Base-by-base conservation (phyloP, 2,888 invertebrate genomes). In the Watsonalla cultraria region DNA sequence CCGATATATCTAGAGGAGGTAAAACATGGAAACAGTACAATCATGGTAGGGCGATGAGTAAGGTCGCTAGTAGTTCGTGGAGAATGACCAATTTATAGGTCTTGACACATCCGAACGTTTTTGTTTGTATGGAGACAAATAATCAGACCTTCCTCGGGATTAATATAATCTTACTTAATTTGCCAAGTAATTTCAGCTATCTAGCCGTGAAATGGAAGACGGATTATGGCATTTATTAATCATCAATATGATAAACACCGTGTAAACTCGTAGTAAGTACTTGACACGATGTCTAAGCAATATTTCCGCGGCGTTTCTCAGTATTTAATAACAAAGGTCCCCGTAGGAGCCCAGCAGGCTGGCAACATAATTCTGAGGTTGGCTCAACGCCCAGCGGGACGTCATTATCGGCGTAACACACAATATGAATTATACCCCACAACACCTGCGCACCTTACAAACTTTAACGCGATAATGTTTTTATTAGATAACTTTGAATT, bases 361-460 rank as follows among this genome's bases (percentile, higher is more conserved):
- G 54, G 57, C 48, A 52, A 56, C 55, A 67, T 71, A 71, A 65
- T 53, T 51, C 53, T 56, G 62, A 51, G 51, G 52, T 63, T 61
- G 60, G 54, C 55, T 51, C 61, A 24, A 24, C 24, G 61, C 66
- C 7, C 66, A 47, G 53, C 59, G 54, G 61, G 72, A 51, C 46
- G 57, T 64, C 61, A 68, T 70, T 70, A 71, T 66, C 63, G 47
- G 49, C 37, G 15, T 37, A 49, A 49, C 37, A 48, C 14, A 15
- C 49, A 35, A 49, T 11, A 37, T 37, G 49, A 49, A 37, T 49
- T 49, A 49, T 14, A 37, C 35, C 35, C 13, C 13, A 34, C 48
- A 48, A 11, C 37, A 15, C 14, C 37, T 14, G 37, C 37, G 15
- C 14, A 14, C 37, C 49, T 49, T 11, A 9, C 14, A 39, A 33